Evolutionary conservation across 2,888 invertebrate species (phyloP).

Genomic region (Bruchidius siliquastri): DNA sequence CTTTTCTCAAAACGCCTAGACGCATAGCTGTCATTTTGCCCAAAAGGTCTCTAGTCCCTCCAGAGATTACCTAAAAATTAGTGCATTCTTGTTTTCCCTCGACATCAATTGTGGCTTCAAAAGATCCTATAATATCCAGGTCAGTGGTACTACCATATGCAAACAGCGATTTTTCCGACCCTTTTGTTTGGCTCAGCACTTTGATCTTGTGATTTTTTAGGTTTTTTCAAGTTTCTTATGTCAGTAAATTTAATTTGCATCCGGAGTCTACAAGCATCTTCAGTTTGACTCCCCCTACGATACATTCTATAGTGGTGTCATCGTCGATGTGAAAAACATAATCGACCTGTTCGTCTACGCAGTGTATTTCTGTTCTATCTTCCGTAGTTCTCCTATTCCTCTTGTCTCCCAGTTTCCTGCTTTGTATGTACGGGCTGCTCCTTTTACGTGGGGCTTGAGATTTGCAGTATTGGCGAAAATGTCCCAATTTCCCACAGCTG

Average conservation of each 20-base stretch:
- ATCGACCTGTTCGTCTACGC: background rate
- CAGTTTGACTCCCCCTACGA: slow-evolving; percentile 20
- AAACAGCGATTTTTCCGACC: slow-evolving; percentile 14
- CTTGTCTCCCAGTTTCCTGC: background rate
- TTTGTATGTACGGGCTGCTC: background rate
- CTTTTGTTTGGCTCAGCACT: slow-evolving; percentile 15
- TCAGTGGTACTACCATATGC: slow-evolving; percentile 21
- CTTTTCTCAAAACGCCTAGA: slow-evolving; percentile 14
- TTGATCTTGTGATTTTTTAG: slow-evolving; percentile 13
- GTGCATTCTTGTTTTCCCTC: slow-evolving; percentile 11
- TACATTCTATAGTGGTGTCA: background rate
- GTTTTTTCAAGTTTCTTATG: slow-evolving; percentile 18
- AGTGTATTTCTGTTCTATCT: too few relatives aligned
- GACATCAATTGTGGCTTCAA: slow-evolving; percentile 19
- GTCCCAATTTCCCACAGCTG: slow-evolving; percentile 3
- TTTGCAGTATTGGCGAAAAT: background rate
- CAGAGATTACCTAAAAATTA: slow-evolving; percentile 20
- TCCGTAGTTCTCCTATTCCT: background rate
- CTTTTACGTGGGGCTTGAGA: background rate
- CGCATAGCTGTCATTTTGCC: slow-evolving; percentile 15
- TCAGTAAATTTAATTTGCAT: slow-evolving; percentile 23
- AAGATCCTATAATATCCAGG: slow-evolving; percentile 22
- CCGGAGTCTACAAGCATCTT: slow-evolving; percentile 27
- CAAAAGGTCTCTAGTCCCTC: slow-evolving; percentile 17
- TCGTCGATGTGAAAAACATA: background rate